Evolutionary conservation across 2,797 vertebrate species (phyloP), one percentile per base, ranked within the genome.

Genomic region (Sebastiscus tertius): DNA sequence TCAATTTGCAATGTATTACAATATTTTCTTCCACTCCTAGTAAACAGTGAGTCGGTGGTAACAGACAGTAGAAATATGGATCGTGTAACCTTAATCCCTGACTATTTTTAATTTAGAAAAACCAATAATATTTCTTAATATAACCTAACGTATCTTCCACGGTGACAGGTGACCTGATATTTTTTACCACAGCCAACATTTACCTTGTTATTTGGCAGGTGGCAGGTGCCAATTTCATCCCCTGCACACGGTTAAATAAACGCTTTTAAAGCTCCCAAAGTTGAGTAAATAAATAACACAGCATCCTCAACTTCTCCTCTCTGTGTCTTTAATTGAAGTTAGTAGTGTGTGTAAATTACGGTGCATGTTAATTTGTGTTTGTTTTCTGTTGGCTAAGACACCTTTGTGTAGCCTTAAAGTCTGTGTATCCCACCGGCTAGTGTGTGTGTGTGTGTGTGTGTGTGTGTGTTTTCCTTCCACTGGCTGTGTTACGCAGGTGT

Each of bases 401-500:
- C 55, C 27, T 69, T 52, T 42, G 66, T 73, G 64, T 66, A 12
- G 67, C 66, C 79, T 76, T 58, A 62, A 58, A 77, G 34, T 27
- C 22, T 75, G 8, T 76, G 61, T 86, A 60, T 89, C 58, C 56
- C 49, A 58, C 61, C 33, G 49, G 71, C 52, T 88, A 78, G 71
- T 83, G 56, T 79, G 49, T 79, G 67, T 82, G 29, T 81, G 5
- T 56, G 18, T 20, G n/a, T 31, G 31, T 33, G 33, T 33, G 33
- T 12, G 34, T 65, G 36, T 39, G 13, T 39, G 36, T 39, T 13
- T 65, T 36, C 77, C 63, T 74, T 56, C 70, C 71, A 42, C 34
- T 83, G 55, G 64, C 63, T 73, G 55, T 80, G 68, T 82, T 55
- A 72, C 62, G 13, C 73, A 65, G 63, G 72, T 77, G 55, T 88